Percentiles rank a stretch among this genome's conserved stretches.
Conservation (phyloP, 1,140 invertebrate species). For the Bicyclus anynana region DNA sequence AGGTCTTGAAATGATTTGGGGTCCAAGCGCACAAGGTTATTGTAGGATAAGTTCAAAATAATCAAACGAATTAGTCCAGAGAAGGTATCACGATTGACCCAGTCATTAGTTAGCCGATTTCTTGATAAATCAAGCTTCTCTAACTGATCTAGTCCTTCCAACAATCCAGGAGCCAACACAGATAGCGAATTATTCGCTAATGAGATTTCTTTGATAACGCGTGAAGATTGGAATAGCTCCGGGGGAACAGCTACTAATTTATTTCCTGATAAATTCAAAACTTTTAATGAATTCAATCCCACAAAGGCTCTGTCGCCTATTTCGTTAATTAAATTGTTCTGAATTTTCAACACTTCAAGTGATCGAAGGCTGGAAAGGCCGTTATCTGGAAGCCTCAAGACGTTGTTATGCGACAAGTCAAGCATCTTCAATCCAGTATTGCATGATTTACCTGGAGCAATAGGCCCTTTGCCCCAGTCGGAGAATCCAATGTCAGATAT, state of each 20-base stretch:
- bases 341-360: slow-evolving; percentile 82
- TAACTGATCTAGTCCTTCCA: slow-evolving; percentile 87
- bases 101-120: slow-evolving; percentile 87
- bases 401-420: slow-evolving; percentile 86
- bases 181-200: slow-evolving; percentile 89
- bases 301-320: slow-evolving; percentile 86
- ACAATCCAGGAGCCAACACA: slow-evolving; percentile 85
- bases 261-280: slow-evolving; percentile 88
- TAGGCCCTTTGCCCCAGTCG: slow-evolving; percentile 81
- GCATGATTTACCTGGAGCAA: slow-evolving; percentile 81
- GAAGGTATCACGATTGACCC: slow-evolving; percentile 89
- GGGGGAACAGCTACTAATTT: slow-evolving; percentile 86
- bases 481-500: slow-evolving; percentile 85
- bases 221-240: slow-evolving; percentile 85
- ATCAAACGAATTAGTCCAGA: slow-evolving; percentile 84
- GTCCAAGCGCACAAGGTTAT: slow-evolving; percentile 84
- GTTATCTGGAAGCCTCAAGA: slow-evolving; percentile 82
- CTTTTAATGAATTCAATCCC: slow-evolving; percentile 82
- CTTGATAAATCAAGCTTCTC: slow-evolving; percentile 86
- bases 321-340: slow-evolving; percentile 85
- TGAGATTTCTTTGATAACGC: slow-evolving; percentile 84
- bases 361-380: slow-evolving; percentile 83
- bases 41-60: slow-evolving; percentile 87
- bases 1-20: slow-evolving; percentile 86
- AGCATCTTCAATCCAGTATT: slow-evolving; percentile 82